Percentiles rank a stretch among this genome's conserved stretches.
These are phyloP conservation scores for Pyrrhosoma nymphula DNA, from an alignment of 2,888 invertebrate species.

Conservation along the genomic window DNA sequence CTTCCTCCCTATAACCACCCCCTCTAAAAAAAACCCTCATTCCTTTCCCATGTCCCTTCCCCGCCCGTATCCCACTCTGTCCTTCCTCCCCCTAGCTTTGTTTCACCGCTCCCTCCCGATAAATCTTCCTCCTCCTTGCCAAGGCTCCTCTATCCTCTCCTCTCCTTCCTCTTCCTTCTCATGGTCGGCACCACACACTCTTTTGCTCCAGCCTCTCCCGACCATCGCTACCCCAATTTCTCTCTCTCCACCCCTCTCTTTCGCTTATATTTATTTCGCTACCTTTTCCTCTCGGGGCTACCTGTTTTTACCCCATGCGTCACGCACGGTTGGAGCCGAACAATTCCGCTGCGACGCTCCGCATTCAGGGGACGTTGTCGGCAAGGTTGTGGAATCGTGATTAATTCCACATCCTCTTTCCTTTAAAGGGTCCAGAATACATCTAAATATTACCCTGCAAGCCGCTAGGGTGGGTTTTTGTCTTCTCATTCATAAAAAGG, in stretches of 20 bases:
- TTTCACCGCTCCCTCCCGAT: neutral
- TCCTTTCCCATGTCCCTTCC: neutral
- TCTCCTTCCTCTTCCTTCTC: neutral
- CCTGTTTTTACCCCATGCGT: no score
- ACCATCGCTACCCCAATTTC: neutral
- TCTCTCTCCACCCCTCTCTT: neutral
- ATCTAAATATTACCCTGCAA: no score
- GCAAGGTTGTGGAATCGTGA: neutral
- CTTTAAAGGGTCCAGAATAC: no score
- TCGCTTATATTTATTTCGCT: neutral
- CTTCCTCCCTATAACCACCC: no score
- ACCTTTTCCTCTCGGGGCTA: neutral
- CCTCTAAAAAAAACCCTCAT: no score
- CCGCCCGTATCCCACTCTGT: neutral
- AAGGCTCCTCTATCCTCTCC: neutral
- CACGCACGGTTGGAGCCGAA: neutral
- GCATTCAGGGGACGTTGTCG: neutral
- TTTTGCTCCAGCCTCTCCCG: neutral
- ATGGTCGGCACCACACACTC: neutral
- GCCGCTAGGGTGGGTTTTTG: no score
- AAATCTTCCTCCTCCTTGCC: constrained; percentile 2
- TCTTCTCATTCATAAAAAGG: no score
- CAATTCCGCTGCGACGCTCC: neutral
- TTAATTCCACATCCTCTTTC: no score
- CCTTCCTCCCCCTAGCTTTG: neutral